Evolutionary conservation across 2,113 vertebrate species (phyloP).

Genomic region (Amazona vittata): DNA sequence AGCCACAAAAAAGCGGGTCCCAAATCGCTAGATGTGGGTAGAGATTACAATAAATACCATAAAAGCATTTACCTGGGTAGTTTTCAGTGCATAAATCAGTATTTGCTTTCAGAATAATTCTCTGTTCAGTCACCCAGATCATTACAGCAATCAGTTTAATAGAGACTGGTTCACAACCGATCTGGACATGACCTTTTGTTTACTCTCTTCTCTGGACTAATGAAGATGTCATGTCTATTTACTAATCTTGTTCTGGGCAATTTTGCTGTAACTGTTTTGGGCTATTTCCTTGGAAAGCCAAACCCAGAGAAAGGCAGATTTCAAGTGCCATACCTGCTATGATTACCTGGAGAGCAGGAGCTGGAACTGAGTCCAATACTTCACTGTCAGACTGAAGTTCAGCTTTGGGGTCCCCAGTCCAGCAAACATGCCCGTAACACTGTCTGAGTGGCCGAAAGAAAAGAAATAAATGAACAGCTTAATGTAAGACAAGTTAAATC

Average conservation of each 20-base stretch:
- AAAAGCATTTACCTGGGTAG: not conserved
- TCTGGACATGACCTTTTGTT: not conserved
- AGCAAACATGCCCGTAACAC: not conserved
- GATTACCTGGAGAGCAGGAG: not conserved
- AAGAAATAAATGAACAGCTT: not conserved
- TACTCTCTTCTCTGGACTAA: not conserved
- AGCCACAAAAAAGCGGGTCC: not conserved
- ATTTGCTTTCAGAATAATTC: not conserved
- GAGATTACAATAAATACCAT: not conserved
- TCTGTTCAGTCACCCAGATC: not conserved
- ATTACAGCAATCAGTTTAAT: not conserved
- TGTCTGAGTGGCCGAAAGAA: not conserved
- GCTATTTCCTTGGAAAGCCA: not conserved
- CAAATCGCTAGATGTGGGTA: not conserved
- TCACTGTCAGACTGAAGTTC: not conserved
- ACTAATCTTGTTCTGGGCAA: not conserved
- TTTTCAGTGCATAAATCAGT: not conserved
- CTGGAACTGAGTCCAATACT: not conserved
- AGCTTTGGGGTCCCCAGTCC: not conserved
- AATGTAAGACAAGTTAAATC: not conserved
- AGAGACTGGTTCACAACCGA: not conserved
- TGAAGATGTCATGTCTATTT: not conserved
- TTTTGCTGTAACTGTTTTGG: not conserved
- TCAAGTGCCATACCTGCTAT: rapidly evolving
- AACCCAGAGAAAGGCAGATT: not conserved